Evolutionary conservation across 2,113 vertebrate genomes (phyloP).

Genomic region (Spea bombifrons): DNA sequence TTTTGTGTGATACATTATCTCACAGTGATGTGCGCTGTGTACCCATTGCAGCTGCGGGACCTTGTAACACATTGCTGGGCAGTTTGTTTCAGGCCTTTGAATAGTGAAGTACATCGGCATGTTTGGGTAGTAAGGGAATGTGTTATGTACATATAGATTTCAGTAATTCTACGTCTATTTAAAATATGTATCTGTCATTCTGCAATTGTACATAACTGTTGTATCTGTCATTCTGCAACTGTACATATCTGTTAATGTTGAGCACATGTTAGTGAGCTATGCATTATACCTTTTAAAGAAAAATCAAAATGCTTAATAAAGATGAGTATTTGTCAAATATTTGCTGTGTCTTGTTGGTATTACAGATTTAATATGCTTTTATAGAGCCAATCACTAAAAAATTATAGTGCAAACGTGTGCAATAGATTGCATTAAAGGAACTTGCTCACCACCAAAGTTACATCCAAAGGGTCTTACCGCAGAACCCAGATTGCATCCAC

Average conservation of each 20-base stretch:
- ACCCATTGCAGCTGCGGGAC: constrained; percentile 9
- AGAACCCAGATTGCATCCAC: no score
- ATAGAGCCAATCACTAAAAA: no score
- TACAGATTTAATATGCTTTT: neutral
- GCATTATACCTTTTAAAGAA: constrained; percentile 26
- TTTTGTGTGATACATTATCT: neutral
- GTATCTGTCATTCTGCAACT: constrained; percentile 29
- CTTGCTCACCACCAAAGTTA: no score
- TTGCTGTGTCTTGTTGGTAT: constrained; percentile 6
- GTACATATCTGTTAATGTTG: constrained; percentile 35
- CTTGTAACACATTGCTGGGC: constrained; percentile 33
- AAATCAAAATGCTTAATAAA: constrained; percentile 42
- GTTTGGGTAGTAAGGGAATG: constrained; percentile 27
- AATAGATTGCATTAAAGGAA: no score
- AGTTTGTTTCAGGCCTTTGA: constrained; percentile 21
- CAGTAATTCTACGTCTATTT: no score
- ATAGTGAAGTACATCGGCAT: constrained; percentile 13
- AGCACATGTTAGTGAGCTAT: constrained; percentile 36
- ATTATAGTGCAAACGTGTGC: no score
- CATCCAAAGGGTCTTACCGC: no score
- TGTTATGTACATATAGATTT: neutral
- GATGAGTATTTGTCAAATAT: constrained; percentile 5
- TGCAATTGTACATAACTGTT: constrained; percentile 34
- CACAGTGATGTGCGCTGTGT: constrained; percentile 3
- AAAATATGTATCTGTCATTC: constrained; percentile 4